A percentile compares a stretch with the other conserved stretches of the same genome.
Evolutionary conservation across 2,113 vertebrate genomes (phyloP).

Genomic region (Neolamprologus longior): DNA sequence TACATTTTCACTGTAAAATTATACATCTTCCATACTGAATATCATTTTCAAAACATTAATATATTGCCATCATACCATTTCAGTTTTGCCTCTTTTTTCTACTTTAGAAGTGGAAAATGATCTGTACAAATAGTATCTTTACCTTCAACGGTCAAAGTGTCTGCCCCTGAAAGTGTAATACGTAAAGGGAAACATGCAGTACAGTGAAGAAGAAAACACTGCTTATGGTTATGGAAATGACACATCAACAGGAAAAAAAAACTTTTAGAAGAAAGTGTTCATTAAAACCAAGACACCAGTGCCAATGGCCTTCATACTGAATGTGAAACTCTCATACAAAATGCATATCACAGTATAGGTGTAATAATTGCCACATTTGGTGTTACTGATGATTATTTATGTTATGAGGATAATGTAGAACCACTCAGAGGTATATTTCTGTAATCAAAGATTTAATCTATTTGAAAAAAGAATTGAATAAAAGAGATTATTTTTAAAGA

Average conservation of each 20-base stretch:
- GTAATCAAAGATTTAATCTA: background rate
- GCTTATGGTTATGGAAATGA: slow-evolving; percentile 34
- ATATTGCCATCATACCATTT: slow-evolving; percentile 5
- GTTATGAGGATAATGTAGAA: background rate
- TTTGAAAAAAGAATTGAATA: background rate
- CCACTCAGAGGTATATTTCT: background rate
- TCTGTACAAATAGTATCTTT: slow-evolving; percentile 24
- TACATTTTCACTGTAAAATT: slow-evolving; percentile 57
- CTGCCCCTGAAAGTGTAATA: slow-evolving; percentile 17
- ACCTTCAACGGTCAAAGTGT: slow-evolving; percentile 1
- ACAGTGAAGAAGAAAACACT: slow-evolving; percentile 39
- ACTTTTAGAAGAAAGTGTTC: slow-evolving; percentile 24
- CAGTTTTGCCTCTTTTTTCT: background rate
- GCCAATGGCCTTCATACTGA: background rate
- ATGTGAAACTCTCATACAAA: background rate
- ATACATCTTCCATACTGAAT: slow-evolving; percentile 44
- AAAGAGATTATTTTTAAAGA: background rate
- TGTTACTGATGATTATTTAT: background rate
- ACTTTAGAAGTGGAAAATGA: slow-evolving; percentile 9
- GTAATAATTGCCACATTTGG: background rate
- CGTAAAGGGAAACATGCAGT: slow-evolving; percentile 41
- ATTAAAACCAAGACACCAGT: background rate
- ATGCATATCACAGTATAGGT: background rate
- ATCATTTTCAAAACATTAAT: slow-evolving; percentile 40
- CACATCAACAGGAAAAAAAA: slow-evolving; percentile 14